A percentile compares a stretch with the other conserved stretches of the same genome.
phyloP scores from a whole-genome alignment of 2,888 invertebrate species.

The Carterocephalus palaemon region DNA sequence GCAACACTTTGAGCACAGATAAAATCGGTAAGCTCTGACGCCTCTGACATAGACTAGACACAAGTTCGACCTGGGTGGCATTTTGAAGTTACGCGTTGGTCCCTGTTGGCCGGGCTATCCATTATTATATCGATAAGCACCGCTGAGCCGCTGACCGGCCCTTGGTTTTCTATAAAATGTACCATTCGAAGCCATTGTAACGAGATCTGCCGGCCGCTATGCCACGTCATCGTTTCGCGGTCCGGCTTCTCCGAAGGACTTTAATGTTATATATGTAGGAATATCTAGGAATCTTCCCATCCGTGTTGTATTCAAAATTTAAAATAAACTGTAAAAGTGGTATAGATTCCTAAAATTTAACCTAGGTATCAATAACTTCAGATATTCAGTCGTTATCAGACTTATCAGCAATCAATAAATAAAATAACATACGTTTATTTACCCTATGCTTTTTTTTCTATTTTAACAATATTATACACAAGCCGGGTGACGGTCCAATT shows the following conservation, averaged over 20 bases:
- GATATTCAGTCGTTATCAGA: no score
- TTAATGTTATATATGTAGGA: not conserved
- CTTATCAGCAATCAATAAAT: no score
- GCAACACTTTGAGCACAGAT: no score
- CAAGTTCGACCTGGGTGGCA: constrained; percentile 67
- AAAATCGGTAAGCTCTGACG: constrained; percentile 1
- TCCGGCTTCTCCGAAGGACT: constrained; percentile 32
- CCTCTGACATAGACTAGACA: constrained; percentile 11
- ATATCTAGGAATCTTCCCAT: not conserved
- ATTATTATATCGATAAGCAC: constrained; percentile 52
- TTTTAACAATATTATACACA: no score
- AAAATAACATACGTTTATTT: no score
- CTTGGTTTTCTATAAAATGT: constrained; percentile 47
- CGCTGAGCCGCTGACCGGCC: constrained; percentile 35
- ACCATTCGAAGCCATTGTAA: constrained; percentile 37
- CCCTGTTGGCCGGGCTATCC: constrained; percentile 44
- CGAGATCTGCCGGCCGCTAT: constrained; percentile 34
- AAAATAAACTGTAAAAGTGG: no score
- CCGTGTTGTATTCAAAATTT: no score
- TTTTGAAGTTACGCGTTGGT: constrained; percentile 57
- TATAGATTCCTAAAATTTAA: no score
- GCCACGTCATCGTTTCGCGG: constrained; percentile 31
- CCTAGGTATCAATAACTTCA: no score
- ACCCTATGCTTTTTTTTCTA: no score
- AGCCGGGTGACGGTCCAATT: no score